phyloP scores from a whole-genome alignment of 2,113 vertebrate species.

The Ibidorhyncha struthersii region DNA sequence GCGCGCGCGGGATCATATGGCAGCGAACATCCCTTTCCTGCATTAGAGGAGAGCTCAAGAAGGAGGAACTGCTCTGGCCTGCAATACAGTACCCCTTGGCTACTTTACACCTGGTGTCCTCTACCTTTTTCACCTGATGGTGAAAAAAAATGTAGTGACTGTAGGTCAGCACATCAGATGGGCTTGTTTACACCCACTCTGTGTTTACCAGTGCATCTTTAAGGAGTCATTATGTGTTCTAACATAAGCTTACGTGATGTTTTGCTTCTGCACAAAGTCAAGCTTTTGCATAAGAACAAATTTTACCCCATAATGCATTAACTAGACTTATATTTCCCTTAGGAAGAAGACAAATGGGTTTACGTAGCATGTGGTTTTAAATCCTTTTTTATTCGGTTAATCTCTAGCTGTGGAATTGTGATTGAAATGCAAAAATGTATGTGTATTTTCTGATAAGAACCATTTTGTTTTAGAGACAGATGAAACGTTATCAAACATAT shows the following conservation, averaged over 20 bases:
- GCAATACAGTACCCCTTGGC: background rate
- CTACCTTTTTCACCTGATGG: background rate
- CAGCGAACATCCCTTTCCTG: background rate
- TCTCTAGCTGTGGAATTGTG: constrained; percentile 33
- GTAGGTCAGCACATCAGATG: background rate
- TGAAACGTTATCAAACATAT: constrained; percentile 39
- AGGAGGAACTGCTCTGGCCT: background rate
- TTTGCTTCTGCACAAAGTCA: background rate
- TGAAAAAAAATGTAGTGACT: background rate
- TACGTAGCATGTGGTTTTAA: constrained; percentile 34
- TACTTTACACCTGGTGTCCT: background rate
- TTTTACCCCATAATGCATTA: background rate
- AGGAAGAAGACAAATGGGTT: constrained; percentile 42
- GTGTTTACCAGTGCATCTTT: background rate
- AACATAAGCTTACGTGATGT: background rate
- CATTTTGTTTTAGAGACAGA: constrained; percentile 64
- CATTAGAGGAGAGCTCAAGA: background rate
- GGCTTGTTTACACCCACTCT: background rate
- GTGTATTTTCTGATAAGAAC: constrained; percentile 64
- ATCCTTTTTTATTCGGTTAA: constrained; percentile 51
- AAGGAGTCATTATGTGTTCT: background rate
- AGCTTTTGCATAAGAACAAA: background rate
- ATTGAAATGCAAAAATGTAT: constrained; percentile 51
- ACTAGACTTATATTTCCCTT: constrained; percentile 11
- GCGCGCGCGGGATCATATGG: background rate